These are phyloP conservation scores for Malachius bipustulatus DNA, from an alignment of 2,888 invertebrate genomes.

Conservation along the genomic window DNA sequence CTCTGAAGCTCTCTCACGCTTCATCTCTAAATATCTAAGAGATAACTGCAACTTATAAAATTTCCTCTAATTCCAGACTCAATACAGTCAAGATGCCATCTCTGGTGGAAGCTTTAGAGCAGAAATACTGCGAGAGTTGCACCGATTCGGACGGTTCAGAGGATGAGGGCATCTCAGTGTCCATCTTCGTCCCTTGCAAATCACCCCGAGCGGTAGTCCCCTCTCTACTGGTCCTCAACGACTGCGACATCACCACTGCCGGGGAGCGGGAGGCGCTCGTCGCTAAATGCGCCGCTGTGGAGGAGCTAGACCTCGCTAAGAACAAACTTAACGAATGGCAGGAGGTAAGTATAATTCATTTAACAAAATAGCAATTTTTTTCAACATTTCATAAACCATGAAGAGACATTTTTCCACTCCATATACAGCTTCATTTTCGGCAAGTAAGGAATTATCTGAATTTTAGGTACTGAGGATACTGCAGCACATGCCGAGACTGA, in stretches of 20 bases:
- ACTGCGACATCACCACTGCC: constrained; percentile 82
- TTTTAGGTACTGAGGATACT: constrained; percentile 71
- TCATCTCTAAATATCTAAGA: no score
- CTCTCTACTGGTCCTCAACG: constrained; percentile 74
- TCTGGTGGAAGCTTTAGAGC: constrained; percentile 77
- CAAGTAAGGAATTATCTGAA: no score
- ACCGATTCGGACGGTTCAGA: constrained; percentile 47
- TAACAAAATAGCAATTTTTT: no score
- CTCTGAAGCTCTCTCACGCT: no score
- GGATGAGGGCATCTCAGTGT: constrained; percentile 59
- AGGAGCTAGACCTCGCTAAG: constrained; percentile 87
- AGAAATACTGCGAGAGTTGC: constrained; percentile 59
- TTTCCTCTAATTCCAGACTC: no score
- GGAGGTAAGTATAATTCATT: constrained; percentile 53
- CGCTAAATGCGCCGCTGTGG: constrained; percentile 78
- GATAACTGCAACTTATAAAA: no score
- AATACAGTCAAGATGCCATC: constrained; percentile 68
- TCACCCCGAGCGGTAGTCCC: constrained; percentile 68
- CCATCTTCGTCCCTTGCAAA: constrained; percentile 77
- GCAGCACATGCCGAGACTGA: constrained; percentile 75
- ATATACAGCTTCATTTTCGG: no score
- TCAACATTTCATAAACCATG: no score
- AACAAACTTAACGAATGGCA: constrained; percentile 83
- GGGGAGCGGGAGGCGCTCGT: constrained; percentile 70
- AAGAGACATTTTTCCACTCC: no score